These are phyloP conservation scores for Dendropsophus ebraccatus DNA, from an alignment of 2,113 vertebrate genomes.

Conservation along the genomic window DNA sequence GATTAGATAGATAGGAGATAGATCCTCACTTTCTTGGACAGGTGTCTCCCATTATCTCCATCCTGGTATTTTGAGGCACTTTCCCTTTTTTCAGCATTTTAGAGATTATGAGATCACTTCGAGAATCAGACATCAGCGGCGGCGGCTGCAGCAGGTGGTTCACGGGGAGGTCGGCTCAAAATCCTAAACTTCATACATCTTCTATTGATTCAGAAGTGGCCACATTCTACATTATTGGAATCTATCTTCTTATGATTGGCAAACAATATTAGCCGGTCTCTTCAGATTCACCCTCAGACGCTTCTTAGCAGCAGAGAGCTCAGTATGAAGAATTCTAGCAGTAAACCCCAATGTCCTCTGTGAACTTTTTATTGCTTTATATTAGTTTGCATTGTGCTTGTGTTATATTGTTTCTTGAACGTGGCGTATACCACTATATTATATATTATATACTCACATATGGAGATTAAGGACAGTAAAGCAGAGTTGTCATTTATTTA, in stretches of 20 bases:
- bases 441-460: no score
- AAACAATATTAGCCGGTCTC: slow-evolving; percentile 49
- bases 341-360: neutral
- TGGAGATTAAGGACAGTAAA: no score
- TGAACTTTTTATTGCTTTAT: neutral
- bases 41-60: slow-evolving; percentile 64
- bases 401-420: neutral
- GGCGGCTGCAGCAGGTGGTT: slow-evolving; percentile 62
- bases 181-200: slow-evolving; percentile 60
- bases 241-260: slow-evolving; percentile 44
- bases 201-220: slow-evolving; percentile 49
- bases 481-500: no score
- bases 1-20: no score
- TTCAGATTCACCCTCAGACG: slow-evolving; percentile 14
- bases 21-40: no score
- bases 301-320: neutral
- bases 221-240: slow-evolving; percentile 49
- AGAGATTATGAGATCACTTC: slow-evolving; percentile 62
- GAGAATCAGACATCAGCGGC: slow-evolving; percentile 52
- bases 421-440: no score
- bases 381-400: neutral
- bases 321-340: neutral
- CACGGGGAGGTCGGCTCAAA: slow-evolving; percentile 64
- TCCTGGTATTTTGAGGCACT: slow-evolving; percentile 58
- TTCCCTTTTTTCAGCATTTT: slow-evolving; percentile 68